Conservation (phyloP, 2,797 vertebrate genomes). For the Orientallactaga sibirica region DNA sequence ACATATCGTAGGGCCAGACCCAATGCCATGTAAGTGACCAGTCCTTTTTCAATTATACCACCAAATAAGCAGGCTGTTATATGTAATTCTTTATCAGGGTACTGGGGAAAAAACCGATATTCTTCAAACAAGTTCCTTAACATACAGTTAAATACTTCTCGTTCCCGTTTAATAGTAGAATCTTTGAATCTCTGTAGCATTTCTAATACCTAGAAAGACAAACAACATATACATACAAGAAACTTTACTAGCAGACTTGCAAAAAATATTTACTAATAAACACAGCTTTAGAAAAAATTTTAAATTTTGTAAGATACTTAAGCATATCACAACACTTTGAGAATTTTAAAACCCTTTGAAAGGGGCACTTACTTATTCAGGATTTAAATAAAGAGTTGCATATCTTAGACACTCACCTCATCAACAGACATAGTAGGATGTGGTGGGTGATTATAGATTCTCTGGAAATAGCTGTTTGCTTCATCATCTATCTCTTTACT, state of each 20-base stretch:
- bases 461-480: constrained; percentile 99
- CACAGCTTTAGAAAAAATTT: not conserved
- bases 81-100: constrained; percentile 99
- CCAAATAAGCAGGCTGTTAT: constrained; percentile 99
- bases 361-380: not conserved
- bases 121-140: constrained; percentile 99
- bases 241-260: constrained; percentile 58
- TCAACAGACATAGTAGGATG: constrained; percentile 99
- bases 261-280: constrained; percentile 32
- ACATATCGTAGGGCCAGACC: constrained; percentile 98
- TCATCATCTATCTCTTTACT: constrained; percentile 99
- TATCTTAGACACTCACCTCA: constrained; percentile 91
- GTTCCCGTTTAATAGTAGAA: constrained; percentile 97
- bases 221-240: constrained; percentile 51
- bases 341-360: constrained; percentile 49
- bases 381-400: not conserved
- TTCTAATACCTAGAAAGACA: constrained; percentile 94
- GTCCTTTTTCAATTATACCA: constrained; percentile 99
- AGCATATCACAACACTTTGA: not conserved
- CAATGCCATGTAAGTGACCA: constrained; percentile 99
- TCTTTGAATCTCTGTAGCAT: constrained; percentile 99
- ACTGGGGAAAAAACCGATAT: constrained; percentile 99
- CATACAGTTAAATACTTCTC: constrained; percentile 99
- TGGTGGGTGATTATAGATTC: constrained; percentile 99
- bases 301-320: not conserved